Percentiles rank a stretch among this genome's conserved stretches.
phyloP scores from a whole-genome alignment of 2,797 vertebrate genomes.

The Hypotaenidia philippensis region DNA sequence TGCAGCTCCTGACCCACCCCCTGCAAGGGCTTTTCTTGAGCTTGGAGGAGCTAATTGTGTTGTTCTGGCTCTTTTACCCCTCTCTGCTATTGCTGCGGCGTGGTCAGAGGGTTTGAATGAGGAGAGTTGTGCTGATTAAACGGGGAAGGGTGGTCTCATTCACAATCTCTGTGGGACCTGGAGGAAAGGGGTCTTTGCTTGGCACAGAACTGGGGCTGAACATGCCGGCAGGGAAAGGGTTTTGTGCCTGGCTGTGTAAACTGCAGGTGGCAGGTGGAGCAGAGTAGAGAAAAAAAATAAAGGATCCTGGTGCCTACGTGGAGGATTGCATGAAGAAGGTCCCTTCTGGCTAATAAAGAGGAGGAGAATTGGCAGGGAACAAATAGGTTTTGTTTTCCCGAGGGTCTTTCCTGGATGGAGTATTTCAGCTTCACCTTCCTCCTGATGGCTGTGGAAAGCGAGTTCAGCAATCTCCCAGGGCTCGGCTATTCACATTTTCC shows the following conservation, averaged over 20 bases:
- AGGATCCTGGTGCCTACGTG: neutral
- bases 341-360: neutral
- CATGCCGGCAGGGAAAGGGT: fast-evolving
- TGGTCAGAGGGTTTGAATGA: neutral
- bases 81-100: fast-evolving
- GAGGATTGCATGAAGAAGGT: neutral
- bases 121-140: too few relatives aligned
- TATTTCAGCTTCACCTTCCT: slow-evolving; percentile 35
- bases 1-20: neutral
- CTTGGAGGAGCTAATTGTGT: fast-evolving
- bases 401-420: neutral
- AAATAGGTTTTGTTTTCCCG: neutral
- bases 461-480: slow-evolving; percentile 11
- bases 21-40: neutral
- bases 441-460: neutral
- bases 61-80: neutral
- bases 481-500: neutral
- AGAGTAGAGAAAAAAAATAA: neutral
- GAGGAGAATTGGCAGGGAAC: neutral
- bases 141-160: fast-evolving
- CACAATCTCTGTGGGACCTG: fast-evolving
- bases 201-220: neutral
- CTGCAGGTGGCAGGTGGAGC: neutral
- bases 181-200: neutral
- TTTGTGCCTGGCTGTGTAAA: fast-evolving